Conservation (phyloP, 2,113 vertebrate species). For the Sula dactylatra region DNA sequence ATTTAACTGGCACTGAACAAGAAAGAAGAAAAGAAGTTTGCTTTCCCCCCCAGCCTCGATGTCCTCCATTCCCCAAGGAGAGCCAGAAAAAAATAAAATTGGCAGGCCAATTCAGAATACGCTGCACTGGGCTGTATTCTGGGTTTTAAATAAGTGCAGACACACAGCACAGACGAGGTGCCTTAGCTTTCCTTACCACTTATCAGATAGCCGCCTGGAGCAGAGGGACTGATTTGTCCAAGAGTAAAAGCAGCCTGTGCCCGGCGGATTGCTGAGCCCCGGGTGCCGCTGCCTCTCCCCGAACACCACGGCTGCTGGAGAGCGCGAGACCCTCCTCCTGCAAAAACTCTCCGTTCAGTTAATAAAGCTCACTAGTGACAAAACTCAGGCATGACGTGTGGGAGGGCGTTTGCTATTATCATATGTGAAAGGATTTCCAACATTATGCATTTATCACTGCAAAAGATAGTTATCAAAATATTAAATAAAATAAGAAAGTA, state of each 20-base stretch:
- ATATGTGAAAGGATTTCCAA: not conserved
- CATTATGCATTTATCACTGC: not conserved
- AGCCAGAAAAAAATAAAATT: not conserved
- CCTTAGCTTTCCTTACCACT: not conserved
- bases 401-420: not conserved
- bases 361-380: not conserved
- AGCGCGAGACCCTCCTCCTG: fast-evolving
- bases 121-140: not conserved
- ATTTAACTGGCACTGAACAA: not conserved
- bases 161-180: not conserved
- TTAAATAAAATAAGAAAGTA: not conserved
- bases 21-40: not conserved
- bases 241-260: not conserved
- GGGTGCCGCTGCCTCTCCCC: not conserved
- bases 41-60: fast-evolving
- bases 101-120: not conserved
- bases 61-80: not conserved
- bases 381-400: not conserved
- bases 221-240: not conserved
- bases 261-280: not conserved
- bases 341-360: not conserved
- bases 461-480: not conserved
- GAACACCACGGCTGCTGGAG: no score
- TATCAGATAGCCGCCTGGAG: not conserved
- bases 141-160: not conserved